Conservation (phyloP, 2,888 invertebrate genomes). For the Pycnomerus fuliginosus region DNA sequence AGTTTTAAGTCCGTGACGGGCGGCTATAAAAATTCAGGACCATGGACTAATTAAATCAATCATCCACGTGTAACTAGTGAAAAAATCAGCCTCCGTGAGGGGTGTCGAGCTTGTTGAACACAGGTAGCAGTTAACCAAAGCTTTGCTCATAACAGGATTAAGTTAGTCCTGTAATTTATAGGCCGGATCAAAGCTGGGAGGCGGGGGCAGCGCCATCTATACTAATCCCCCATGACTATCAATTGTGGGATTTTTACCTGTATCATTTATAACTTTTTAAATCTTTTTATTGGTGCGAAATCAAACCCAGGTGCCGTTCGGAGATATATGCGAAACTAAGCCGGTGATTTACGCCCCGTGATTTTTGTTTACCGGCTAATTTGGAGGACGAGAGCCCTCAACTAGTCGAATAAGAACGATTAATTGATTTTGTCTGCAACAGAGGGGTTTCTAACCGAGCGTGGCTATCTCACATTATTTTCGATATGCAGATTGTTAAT, state of each 20-base stretch:
- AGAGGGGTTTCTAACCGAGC: conserved; percentile 46
- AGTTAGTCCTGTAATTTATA: conserved; percentile 51
- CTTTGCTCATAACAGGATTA: conserved; percentile 50
- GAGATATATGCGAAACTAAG: conserved; percentile 31
- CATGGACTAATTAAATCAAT: no score
- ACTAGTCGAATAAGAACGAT: conserved; percentile 12
- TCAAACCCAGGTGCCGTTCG: conserved; percentile 46
- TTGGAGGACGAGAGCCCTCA: no score
- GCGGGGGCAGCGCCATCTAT: conserved; percentile 39
- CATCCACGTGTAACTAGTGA: no score
- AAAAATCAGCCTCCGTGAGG: no score
- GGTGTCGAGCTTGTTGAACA: conserved; percentile 42
- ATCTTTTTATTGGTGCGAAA: conserved; percentile 45
- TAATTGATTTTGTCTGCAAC: conserved; percentile 14
- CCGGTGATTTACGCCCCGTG: conserved; percentile 8
- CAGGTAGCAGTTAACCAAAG: conserved; percentile 44
- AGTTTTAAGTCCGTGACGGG: no score
- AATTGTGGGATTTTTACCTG: conserved; percentile 55
- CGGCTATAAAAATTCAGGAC: no score
- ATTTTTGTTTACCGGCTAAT: no score
- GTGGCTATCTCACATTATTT: conserved; percentile 52
- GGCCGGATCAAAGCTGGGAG: conserved; percentile 5
- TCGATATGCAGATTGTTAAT: conserved; percentile 55
- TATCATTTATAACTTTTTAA: conserved; percentile 47
- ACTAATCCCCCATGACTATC: conserved; percentile 52